Conservation (phyloP, 2,113 vertebrate species). For the Ailuropoda melanoleuca region DNA sequence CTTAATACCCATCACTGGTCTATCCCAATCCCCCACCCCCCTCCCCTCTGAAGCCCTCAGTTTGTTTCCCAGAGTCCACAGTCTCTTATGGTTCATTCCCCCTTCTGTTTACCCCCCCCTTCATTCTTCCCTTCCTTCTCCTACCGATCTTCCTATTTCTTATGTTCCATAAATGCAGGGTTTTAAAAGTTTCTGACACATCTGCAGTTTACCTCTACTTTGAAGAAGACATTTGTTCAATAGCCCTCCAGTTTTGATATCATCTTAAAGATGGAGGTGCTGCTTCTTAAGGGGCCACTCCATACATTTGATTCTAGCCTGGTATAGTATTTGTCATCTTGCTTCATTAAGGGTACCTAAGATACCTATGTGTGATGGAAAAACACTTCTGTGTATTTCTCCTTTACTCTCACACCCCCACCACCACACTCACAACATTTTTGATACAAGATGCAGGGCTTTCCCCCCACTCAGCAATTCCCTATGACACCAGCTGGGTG, state of each 20-base stretch:
- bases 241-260: neutral
- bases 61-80: too few species aligned
- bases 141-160: too few species aligned
- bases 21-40: too few species aligned
- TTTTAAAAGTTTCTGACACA: neutral
- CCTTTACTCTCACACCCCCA: neutral
- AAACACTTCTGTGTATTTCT: neutral
- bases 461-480: neutral
- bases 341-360: neutral
- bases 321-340: neutral
- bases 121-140: too few species aligned
- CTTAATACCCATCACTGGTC: too few species aligned
- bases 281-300: neutral
- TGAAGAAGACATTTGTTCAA: neutral
- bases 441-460: neutral
- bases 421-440: neutral
- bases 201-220: neutral
- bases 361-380: neutral
- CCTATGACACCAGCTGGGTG: neutral
- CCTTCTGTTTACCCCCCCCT: too few species aligned
- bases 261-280: neutral
- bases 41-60: too few species aligned
- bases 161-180: too few species aligned
- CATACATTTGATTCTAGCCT: neutral
- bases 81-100: too few species aligned